These are phyloP conservation scores for Peromyscus californicus DNA, from an alignment of 2,113 vertebrate species.

Conservation along the genomic window DNA sequence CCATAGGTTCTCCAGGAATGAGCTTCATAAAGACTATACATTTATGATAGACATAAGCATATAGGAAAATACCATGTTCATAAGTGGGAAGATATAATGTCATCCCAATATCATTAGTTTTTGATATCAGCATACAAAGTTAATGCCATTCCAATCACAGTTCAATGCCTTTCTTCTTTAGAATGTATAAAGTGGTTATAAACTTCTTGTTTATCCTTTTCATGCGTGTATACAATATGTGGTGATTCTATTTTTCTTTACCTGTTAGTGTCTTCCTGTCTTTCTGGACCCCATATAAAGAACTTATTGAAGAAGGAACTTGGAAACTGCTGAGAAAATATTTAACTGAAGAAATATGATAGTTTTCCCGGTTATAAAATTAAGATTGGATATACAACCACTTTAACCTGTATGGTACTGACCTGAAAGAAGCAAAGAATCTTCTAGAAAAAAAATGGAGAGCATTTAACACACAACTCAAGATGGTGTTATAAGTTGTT, in stretches of 20 bases:
- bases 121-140: slow-evolving; percentile 60
- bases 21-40: slow-evolving; percentile 64
- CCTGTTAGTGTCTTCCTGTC: not conserved
- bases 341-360: slow-evolving; percentile 3
- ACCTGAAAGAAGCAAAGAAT: not conserved
- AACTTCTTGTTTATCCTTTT: not conserved
- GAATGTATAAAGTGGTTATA: slow-evolving; percentile 34
- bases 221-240: too few species aligned
- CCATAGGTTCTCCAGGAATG: slow-evolving; percentile 50
- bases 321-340: slow-evolving; percentile 59
- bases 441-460: not conserved
- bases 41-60: slow-evolving; percentile 63
- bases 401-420: not conserved
- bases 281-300: not conserved
- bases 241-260: not conserved
- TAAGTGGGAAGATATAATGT: slow-evolving; percentile 35
- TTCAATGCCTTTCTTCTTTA: slow-evolving; percentile 31
- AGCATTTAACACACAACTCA: slow-evolving; percentile 32
- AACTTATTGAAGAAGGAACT: slow-evolving; percentile 42
- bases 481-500: not conserved
- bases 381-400: not conserved
- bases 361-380: not conserved
- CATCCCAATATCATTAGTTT: slow-evolving; percentile 32
- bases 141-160: not conserved
- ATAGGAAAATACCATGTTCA: not conserved